phyloP scores from a whole-genome alignment of 2,888 invertebrate species.

The Hemicrepidius hirtus region DNA sequence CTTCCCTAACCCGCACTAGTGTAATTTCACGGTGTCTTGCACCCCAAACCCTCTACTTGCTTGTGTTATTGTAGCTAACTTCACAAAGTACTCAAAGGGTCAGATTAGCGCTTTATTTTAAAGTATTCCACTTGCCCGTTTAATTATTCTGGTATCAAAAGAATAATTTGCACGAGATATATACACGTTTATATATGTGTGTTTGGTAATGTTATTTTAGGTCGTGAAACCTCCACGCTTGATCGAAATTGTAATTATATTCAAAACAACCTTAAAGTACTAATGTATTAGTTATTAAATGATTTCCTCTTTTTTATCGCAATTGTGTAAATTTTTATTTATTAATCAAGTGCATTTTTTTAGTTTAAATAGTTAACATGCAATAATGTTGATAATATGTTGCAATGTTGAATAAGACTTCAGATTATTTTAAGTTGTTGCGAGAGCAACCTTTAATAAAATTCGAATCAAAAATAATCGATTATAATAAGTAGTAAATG shows the following conservation, averaged over 20 bases:
- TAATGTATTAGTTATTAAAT: conserved; percentile 3
- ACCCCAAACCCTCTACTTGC: conserved; percentile 71
- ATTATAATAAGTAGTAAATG: no score
- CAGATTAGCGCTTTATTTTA: conserved; percentile 60
- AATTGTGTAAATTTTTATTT: neutral
- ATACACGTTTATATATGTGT: neutral
- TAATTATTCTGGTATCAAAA: conserved; percentile 43
- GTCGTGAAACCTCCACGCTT: conserved; percentile 23
- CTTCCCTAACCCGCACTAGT: conserved; percentile 68
- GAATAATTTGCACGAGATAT: conserved; percentile 34
- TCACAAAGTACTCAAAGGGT: conserved; percentile 60
- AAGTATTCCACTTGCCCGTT: conserved; percentile 50
- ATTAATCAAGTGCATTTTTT: no score
- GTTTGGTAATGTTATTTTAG: conserved; percentile 32
- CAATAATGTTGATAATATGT: no score
- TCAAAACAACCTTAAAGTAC: conserved; percentile 21
- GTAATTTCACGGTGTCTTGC: conserved; percentile 78
- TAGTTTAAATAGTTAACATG: no score
- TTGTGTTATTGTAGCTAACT: conserved; percentile 58
- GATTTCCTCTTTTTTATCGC: conserved; percentile 15
- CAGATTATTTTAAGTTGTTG: no score
- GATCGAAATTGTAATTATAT: conserved; percentile 27
- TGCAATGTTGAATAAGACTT: no score
- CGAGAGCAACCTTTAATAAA: no score
- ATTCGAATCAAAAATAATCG: no score